These are phyloP conservation scores for Microcebus griseorufus DNA, from an alignment of 2,113 vertebrate genomes.

Conservation along the genomic window DNA sequence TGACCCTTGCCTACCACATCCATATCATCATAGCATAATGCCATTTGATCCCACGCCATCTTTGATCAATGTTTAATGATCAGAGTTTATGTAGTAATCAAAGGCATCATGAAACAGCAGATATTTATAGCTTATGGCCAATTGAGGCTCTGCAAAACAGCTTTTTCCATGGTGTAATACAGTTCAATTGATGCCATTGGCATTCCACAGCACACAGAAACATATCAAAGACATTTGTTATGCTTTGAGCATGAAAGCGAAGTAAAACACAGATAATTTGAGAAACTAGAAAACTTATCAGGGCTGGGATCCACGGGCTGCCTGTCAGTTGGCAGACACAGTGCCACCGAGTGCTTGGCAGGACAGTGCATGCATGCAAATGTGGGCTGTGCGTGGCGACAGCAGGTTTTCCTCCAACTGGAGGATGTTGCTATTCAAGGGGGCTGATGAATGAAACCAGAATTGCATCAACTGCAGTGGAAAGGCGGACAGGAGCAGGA, in stretches of 20 bases:
- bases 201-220: slow-evolving; percentile 79
- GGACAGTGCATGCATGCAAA: slow-evolving; percentile 75
- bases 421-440: slow-evolving; percentile 82
- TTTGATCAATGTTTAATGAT: slow-evolving; percentile 86
- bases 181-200: slow-evolving; percentile 83
- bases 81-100: slow-evolving; percentile 82
- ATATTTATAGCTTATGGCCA: slow-evolving; percentile 86
- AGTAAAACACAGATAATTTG: slow-evolving; percentile 86
- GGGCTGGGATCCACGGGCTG: slow-evolving; percentile 75
- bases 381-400: slow-evolving; percentile 61
- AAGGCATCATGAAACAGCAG: slow-evolving; percentile 77
- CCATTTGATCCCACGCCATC: slow-evolving; percentile 81
- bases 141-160: slow-evolving; percentile 77
- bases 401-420: slow-evolving; percentile 74
- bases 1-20: slow-evolving; percentile 50
- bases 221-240: slow-evolving; percentile 85
- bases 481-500: slow-evolving; percentile 84
- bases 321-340: slow-evolving; percentile 80
- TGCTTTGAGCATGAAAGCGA: slow-evolving; percentile 87
- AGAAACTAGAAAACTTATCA: slow-evolving; percentile 83
- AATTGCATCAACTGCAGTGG: slow-evolving; percentile 78
- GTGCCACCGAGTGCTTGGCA: background rate
- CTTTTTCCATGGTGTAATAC: slow-evolving; percentile 69
- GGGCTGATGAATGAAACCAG: slow-evolving; percentile 84
- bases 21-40: slow-evolving; percentile 73